These are phyloP conservation scores for Galemys pyrenaicus DNA, from an alignment of 2,113 vertebrate genomes.

Conservation along the genomic window DNA sequence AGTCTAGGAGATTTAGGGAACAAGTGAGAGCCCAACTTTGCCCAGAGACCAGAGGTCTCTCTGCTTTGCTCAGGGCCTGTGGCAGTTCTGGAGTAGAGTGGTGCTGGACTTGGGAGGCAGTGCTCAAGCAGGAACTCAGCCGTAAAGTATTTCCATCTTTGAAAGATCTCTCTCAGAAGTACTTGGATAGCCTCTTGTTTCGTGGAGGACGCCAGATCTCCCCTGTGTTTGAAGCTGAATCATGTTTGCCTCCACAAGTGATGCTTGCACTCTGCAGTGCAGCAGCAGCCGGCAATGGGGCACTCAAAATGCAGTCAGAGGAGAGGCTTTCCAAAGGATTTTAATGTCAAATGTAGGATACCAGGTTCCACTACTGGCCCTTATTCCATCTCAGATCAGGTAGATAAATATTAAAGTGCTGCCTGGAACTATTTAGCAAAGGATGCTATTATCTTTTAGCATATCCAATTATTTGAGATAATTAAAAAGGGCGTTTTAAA, in stretches of 20 bases:
- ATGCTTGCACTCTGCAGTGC: neutral
- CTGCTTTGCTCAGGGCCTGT: neutral
- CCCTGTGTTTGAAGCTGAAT: neutral
- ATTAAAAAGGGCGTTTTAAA: slow-evolving; percentile 8
- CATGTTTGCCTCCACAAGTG: neutral
- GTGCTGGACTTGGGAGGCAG: neutral
- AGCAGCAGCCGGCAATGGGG: neutral
- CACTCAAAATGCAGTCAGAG: neutral
- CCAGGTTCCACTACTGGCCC: neutral
- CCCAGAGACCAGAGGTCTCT: neutral
- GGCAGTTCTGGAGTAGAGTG: neutral
- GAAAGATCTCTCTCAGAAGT: neutral
- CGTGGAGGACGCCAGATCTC: neutral
- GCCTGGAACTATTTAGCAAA: neutral
- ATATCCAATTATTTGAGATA: neutral
- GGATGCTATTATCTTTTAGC: neutral
- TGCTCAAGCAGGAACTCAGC: neutral
- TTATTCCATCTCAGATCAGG: neutral
- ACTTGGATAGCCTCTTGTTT: neutral
- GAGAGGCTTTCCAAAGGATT: neutral
- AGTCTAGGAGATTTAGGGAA: neutral
- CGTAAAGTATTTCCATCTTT: neutral
- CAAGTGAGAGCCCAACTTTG: neutral
- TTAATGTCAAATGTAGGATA: neutral
- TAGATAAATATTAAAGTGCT: neutral